Evolutionary conservation across 64 coral and sea anemone species (phyloP).

Genomic region (Actinia equina): DNA sequence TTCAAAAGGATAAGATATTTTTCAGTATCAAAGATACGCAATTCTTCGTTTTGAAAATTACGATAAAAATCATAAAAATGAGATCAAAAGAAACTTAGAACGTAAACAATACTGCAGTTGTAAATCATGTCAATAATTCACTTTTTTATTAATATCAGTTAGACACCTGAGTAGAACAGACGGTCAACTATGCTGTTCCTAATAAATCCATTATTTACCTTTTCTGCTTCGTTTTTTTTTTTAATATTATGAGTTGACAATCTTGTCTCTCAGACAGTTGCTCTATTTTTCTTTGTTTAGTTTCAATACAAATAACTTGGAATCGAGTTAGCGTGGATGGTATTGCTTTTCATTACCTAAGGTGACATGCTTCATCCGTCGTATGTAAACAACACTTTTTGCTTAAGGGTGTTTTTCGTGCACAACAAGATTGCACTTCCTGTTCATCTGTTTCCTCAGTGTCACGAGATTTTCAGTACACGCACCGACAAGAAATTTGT

Average conservation of each 20-base stretch:
- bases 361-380: background rate
- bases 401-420: background rate
- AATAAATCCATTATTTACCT: background rate
- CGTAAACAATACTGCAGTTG: no score
- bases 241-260: background rate
- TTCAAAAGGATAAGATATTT: no score
- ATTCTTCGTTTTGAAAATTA: no score
- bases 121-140: no score
- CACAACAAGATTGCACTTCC: background rate
- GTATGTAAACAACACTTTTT: background rate
- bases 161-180: background rate
- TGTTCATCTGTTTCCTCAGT: background rate
- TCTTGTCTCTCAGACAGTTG: background rate
- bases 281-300: background rate
- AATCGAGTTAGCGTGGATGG: background rate
- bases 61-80: no score
- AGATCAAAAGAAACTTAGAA: no score
- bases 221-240: background rate
- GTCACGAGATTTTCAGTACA: background rate
- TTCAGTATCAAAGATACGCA: no score
- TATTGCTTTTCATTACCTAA: background rate
- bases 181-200: background rate
- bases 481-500: background rate
- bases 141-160: no score
- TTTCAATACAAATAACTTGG: background rate